Evolutionary conservation across 1,140 invertebrate species (phyloP), one percentile per base, ranked within the genome.

Genomic region (Drosophila obscura): DNA sequence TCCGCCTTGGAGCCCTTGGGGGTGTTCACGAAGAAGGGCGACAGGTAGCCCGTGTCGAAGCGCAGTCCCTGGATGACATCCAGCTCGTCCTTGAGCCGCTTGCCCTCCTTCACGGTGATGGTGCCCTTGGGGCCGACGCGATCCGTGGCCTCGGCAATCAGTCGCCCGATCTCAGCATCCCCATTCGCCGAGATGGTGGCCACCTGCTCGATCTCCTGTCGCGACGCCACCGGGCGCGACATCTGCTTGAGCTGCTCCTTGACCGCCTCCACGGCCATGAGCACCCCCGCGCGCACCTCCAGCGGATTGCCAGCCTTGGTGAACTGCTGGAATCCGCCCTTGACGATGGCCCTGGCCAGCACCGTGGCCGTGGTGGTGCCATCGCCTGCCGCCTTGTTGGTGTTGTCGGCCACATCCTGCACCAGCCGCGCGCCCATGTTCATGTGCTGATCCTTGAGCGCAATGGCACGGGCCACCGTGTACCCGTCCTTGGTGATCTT

Each of bases 401-500:
- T 99, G 90, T 99, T 99, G 91, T 99, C 99, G 1, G 99, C 98
- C 28, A 99, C 99, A 93, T 99, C 99, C 93, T 99, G 99, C 7
- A 99, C 98, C 13, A 99, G 93, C 90, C 97, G 98, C 5, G 99
- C 99, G 53, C 98, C 99, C 92, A 99, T 97, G 92, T 99, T 99
- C 93, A 99, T 98, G 92, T 98, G 99, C 93, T 99, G 99, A 91
- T 99, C 98, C 93, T 99, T 98, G 1, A 99, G 93, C 92, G 99
- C 98, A 57, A 99, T 95, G 4, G 97, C 96, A 91, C 99, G 99
- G 1, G 99, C 99, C 46, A 99, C 99, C 2, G 99, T 99, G 0
- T 99, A 99, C 74, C 99, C 99, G 92, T 99, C 99, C 93, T 99
- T 99, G 15, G 98, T 99, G 83, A 99, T 99, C 93, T 99, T 99